Conservation (phyloP, 2,113 vertebrate genomes). For the Peromyscus polionotus region DNA sequence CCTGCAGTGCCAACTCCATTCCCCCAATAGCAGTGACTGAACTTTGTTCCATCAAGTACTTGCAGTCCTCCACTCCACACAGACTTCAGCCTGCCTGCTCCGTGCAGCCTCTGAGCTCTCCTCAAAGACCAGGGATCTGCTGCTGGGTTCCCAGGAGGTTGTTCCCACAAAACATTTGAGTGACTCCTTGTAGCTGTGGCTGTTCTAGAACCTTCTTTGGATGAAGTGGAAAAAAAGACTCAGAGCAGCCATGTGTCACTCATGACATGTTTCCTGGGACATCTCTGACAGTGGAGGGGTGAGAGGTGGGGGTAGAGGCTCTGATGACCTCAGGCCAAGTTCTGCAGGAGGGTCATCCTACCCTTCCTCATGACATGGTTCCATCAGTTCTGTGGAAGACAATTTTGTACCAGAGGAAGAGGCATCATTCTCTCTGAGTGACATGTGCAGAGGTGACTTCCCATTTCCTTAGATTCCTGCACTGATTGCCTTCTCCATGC, state of each 20-base stretch:
- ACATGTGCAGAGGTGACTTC: not conserved
- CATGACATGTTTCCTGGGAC: not conserved
- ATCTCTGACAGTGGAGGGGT: not conserved
- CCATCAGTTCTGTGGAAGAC: not conserved
- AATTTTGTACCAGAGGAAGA: not conserved
- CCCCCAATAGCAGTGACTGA: too few relatives aligned
- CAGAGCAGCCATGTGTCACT: too few relatives aligned
- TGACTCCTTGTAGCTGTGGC: too few relatives aligned
- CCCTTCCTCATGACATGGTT: fast-evolving
- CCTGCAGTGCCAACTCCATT: too few relatives aligned
- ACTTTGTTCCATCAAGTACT: too few relatives aligned
- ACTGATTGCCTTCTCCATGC: fast-evolving
- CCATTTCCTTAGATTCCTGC: not conserved
- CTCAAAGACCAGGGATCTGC: not conserved
- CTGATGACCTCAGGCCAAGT: not conserved
- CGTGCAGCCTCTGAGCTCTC: not conserved
- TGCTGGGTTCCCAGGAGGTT: too few relatives aligned
- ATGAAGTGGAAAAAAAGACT: too few relatives aligned
- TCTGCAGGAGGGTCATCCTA: not conserved
- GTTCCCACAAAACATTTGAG: too few relatives aligned
- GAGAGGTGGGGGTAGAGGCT: not conserved
- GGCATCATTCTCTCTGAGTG: not conserved
- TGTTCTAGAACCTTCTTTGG: too few relatives aligned
- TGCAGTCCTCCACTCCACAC: too few relatives aligned
- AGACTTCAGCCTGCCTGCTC: too few relatives aligned